Evolutionary conservation across 2,797 vertebrate species (phyloP).

Genomic region (Chelon labrosus): DNA sequence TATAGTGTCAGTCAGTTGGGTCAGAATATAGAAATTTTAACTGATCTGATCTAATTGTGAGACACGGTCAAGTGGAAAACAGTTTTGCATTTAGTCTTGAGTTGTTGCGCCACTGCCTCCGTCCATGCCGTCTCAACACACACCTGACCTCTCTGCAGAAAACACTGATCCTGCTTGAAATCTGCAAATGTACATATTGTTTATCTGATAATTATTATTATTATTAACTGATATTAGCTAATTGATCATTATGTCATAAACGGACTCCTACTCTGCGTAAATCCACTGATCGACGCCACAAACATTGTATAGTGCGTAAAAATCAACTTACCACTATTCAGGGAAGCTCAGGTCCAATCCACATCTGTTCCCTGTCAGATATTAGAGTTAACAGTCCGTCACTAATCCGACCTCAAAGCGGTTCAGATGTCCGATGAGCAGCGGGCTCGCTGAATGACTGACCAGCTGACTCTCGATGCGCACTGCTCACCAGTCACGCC

Average conservation of each 20-base stretch:
- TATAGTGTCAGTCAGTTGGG: too few species aligned
- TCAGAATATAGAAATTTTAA: too few species aligned
- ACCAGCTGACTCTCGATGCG: slow-evolving; percentile 20
- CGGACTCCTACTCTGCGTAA: not conserved
- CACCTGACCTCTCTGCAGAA: not conserved
- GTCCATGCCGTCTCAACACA: not conserved
- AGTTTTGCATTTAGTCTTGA: not conserved
- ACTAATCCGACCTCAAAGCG: slow-evolving; percentile 9
- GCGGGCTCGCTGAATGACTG: not conserved
- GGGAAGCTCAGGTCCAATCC: not conserved
- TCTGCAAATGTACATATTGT: not conserved
- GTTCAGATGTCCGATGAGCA: slow-evolving; percentile 13
- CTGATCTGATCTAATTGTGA: too few species aligned
- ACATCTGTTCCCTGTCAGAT: not conserved
- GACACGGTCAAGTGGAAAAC: too few species aligned
- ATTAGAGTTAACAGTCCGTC: not conserved
- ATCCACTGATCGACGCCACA: not conserved
- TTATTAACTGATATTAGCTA: too few species aligned
- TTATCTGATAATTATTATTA: not conserved
- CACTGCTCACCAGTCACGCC: slow-evolving; percentile 18
- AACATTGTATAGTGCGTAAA: not conserved
- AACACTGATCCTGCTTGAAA: not conserved
- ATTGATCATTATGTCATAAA: not conserved
- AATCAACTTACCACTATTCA: slow-evolving; percentile 4
- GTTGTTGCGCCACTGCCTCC: too few species aligned